Conservation (phyloP, 2,113 vertebrate genomes). For the Herpetotheres cachinnans region DNA sequence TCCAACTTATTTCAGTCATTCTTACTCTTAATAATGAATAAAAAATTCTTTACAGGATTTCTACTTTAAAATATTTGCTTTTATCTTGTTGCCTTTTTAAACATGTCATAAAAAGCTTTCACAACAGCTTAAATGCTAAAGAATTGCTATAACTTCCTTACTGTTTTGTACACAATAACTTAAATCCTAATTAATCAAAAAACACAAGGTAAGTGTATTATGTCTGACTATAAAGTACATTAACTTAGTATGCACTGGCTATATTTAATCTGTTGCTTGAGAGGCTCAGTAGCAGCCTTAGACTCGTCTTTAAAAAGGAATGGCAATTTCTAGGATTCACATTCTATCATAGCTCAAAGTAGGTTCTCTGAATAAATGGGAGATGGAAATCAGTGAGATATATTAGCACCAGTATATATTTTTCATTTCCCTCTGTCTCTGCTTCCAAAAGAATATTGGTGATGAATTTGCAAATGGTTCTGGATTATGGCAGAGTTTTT, state of each 20-base stretch:
- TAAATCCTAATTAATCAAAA: not conserved
- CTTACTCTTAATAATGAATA: not conserved
- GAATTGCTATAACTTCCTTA: not conserved
- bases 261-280: slow-evolving; percentile 4
- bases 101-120: not conserved
- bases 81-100: not conserved
- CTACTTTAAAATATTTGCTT: not conserved
- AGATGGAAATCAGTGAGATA: slow-evolving; percentile 75
- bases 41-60: not conserved
- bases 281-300: not conserved
- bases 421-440: slow-evolving; percentile 70
- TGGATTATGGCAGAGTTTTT: slow-evolving; percentile 74
- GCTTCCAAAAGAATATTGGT: slow-evolving; percentile 68
- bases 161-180: not conserved
- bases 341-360: slow-evolving; percentile 67
- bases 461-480: slow-evolving; percentile 83
- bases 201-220: not conserved
- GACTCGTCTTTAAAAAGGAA: not conserved
- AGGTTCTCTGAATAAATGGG: slow-evolving; percentile 64
- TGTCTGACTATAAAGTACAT: not conserved
- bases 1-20: not conserved
- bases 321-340: slow-evolving; percentile 35
- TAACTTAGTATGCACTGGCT: not conserved
- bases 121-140: not conserved
- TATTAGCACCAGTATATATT: slow-evolving; percentile 63